Conservation (phyloP, 2,113 vertebrate species). For the Chaetops frenatus region DNA sequence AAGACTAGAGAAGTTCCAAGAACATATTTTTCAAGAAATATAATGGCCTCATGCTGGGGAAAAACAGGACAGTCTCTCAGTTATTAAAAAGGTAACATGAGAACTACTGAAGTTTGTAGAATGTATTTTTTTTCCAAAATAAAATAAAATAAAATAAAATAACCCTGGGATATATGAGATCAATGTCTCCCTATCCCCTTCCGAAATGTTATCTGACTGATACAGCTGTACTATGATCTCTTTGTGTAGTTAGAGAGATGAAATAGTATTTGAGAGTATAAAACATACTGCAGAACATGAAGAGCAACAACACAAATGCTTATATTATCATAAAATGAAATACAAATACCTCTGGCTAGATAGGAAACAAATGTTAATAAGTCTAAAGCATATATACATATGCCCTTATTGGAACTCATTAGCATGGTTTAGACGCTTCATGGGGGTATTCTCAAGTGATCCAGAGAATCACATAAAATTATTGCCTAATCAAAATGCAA, state of each 20-base stretch:
- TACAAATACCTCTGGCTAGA: neutral
- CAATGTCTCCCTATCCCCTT: neutral
- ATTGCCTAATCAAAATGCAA: slow-evolving; percentile 61
- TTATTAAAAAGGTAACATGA: neutral
- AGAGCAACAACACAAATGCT: neutral
- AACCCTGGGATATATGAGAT: neutral
- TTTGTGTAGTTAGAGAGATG: neutral
- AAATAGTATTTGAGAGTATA: neutral
- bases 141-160: neutral
- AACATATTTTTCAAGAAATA: neutral
- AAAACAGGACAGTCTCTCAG: neutral
- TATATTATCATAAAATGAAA: neutral
- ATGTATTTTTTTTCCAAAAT: neutral
- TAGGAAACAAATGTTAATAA: neutral
- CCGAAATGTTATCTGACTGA: neutral
- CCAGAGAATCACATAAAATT: slow-evolving; percentile 45
- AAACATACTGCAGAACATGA: neutral
- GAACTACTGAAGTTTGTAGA: neutral
- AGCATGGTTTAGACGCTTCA: slow-evolving; percentile 11
- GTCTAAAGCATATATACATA: neutral
- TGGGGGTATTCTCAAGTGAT: slow-evolving; percentile 53
- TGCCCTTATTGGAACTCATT: slow-evolving; percentile 14
- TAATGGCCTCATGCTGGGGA: accelerated
- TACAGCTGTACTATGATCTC: neutral
- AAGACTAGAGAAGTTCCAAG: neutral